Evolutionary conservation across 2,797 vertebrate genomes (phyloP), one percentile per base, ranked within the genome.

Genomic region (Halcyon badia): DNA sequence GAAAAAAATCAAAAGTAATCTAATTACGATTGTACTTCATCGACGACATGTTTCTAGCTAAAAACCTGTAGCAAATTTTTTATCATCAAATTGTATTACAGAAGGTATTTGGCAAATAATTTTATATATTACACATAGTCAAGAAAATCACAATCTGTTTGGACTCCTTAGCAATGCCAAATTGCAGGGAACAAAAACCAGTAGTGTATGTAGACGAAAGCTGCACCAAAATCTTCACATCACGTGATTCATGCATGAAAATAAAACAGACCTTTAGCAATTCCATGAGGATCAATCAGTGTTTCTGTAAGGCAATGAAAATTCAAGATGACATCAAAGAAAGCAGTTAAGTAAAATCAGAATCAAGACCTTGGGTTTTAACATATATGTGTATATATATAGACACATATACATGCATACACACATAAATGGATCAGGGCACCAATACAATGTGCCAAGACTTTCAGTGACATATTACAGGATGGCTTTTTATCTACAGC

Each of bases 351-450:
- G 35, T 58, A 70, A 71, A 70, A 15, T 52, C 15, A 60, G 16
- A 84, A 82, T 18, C 3, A 77, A 61, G 5, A 4, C 24, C 19
- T 48, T 52, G 3, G 0, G 48, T 89, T 91, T 75, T 68, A 75
- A 46, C 10, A 65, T 18, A 15, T 20, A 4, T 42, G 41, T n/a
- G 2, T 57, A 1, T 28, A 1, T 16, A 16, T 8, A 15, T 4
- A 9, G 0, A 14, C 0, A 37, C 19, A 6, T 4, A 20, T 4
- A 72, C 0, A 35, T 2, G 54, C 3, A 35, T 1, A 57, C 4
- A 69, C 4, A 56, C 0, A 37, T 1, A 64, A 62, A 80, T 61
- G 0, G 57, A 65, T 42, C 18, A 41, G 14, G 9, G 19, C 17
- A 76, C 15, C 42, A 78, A 19, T 4, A 56, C 13, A 11, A 44